Conservation (phyloP, 2,888 invertebrate genomes). For the Clusia tigrina region DNA sequence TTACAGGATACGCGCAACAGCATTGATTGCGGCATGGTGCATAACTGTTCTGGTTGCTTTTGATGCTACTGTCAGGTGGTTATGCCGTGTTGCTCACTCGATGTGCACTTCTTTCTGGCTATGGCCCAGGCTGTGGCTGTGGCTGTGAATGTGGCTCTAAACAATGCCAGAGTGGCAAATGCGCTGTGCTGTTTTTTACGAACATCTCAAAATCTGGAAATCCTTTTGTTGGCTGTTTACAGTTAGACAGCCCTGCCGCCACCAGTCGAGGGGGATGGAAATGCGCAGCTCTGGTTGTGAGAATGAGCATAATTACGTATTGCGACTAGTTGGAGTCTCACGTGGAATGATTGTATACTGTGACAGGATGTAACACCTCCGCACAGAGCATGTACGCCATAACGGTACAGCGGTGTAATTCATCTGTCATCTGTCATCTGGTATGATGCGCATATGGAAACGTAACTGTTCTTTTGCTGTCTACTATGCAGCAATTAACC, state of each 20-base stretch:
- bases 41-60: conserved; percentile 29
- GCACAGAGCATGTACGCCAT: neutral
- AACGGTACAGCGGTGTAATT: neutral
- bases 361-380: conserved; percentile 21
- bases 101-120: neutral
- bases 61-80: conserved; percentile 37
- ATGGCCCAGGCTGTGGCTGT: neutral
- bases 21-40: conserved; percentile 26
- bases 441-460: neutral
- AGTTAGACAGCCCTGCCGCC: too few species aligned
- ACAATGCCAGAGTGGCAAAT: neutral
- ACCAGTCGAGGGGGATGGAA: too few species aligned
- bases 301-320: neutral
- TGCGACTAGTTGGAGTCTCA: too few species aligned
- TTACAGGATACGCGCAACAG: conserved; percentile 23
- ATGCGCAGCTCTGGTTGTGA: neutral
- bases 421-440: neutral
- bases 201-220: neutral
- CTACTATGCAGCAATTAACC: too few species aligned
- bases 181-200: conserved; percentile 7
- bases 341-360: neutral
- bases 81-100: conserved; percentile 20
- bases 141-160: neutral
- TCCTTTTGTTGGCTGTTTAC: conserved; percentile 18
- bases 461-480: too few species aligned